These are phyloP conservation scores for Pantelozetes paolii DNA, from an alignment of 2,888 invertebrate genomes.

Conservation along the genomic window DNA sequence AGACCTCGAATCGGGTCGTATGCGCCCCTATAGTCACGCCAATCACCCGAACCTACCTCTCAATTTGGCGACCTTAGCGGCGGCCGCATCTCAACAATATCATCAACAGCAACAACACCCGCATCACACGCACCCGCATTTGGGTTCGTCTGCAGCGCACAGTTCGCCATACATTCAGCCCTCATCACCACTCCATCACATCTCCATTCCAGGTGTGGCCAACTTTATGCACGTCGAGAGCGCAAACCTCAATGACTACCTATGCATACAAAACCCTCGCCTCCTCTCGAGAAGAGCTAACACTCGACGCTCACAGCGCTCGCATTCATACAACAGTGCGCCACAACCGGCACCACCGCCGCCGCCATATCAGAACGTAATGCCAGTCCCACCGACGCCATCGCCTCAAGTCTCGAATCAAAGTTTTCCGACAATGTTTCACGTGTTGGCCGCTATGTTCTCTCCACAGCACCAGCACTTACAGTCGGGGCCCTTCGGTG, in stretches of 20 bases:
- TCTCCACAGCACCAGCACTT: conserved; percentile 15
- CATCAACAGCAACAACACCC: conserved; percentile 19
- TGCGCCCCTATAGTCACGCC: conserved; percentile 12
- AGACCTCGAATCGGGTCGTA: conserved; percentile 3
- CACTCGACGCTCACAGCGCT: conserved; percentile 30
- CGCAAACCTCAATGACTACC: conserved; percentile 31
- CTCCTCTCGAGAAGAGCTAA: background rate
- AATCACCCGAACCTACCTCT: conserved; percentile 32
- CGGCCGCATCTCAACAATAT: conserved; percentile 35
- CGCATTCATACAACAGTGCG: background rate
- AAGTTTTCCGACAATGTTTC: conserved; percentile 23
- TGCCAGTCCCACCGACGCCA: conserved; percentile 22
- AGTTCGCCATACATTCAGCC: conserved; percentile 21
- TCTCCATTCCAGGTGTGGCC: conserved; percentile 30
- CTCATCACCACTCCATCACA: conserved; percentile 27
- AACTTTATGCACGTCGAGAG: conserved; percentile 36
- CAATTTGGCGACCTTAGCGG: conserved; percentile 35
- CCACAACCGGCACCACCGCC: background rate
- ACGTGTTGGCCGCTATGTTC: conserved; percentile 34
- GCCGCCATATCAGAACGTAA: conserved; percentile 16
- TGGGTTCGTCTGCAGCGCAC: conserved; percentile 2
- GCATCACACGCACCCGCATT: background rate
- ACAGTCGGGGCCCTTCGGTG: conserved; percentile 9
- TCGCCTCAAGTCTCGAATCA: conserved; percentile 29
- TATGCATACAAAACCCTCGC: conserved; percentile 28